phyloP scores from a whole-genome alignment of 2,888 invertebrate species.

The Eupithecia dodoneata region DNA sequence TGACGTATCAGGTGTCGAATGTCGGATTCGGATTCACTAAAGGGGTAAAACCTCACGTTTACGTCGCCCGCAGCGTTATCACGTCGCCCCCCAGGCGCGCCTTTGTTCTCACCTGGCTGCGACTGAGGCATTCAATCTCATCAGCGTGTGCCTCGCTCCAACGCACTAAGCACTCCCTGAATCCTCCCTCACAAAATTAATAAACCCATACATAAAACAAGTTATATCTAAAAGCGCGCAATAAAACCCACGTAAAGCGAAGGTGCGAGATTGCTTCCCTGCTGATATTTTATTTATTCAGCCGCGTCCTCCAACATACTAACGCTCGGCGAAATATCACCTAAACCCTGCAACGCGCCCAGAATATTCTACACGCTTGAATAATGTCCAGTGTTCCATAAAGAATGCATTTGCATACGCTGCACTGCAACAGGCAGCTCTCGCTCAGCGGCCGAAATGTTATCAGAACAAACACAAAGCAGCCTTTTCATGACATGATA shows the following conservation, averaged over 20 bases:
- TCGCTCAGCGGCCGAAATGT: conserved; percentile 45
- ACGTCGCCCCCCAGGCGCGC: conserved; percentile 52
- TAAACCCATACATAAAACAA: conserved; percentile 37
- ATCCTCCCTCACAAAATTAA: conserved; percentile 44
- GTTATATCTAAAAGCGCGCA: conserved; percentile 44
- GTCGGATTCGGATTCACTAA: conserved; percentile 50
- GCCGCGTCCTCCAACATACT: conserved; percentile 55
- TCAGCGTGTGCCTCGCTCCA: conserved; percentile 48
- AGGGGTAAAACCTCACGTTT: conserved; percentile 52
- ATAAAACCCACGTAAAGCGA: conserved; percentile 46
- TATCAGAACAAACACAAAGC: conserved; percentile 67
- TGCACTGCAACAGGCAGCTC: conserved; percentile 60
- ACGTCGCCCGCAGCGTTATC: conserved; percentile 67
- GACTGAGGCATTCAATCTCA: conserved; percentile 52
- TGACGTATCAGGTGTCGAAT: conserved; percentile 41
- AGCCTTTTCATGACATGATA: conserved; percentile 55
- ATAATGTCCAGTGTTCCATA: conserved; percentile 70
- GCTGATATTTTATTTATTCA: conserved; percentile 70
- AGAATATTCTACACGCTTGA: conserved; percentile 72
- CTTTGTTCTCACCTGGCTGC: conserved; percentile 66
- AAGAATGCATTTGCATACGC: conserved; percentile 72
- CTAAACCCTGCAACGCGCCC: conserved; percentile 57
- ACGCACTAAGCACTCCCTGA: conserved; percentile 39
- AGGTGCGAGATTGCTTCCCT: conserved; percentile 56
- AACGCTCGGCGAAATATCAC: conserved; percentile 61